Base-by-base conservation (phyloP, 2,797 vertebrate species). In the Leptatherina wallacei region DNA sequence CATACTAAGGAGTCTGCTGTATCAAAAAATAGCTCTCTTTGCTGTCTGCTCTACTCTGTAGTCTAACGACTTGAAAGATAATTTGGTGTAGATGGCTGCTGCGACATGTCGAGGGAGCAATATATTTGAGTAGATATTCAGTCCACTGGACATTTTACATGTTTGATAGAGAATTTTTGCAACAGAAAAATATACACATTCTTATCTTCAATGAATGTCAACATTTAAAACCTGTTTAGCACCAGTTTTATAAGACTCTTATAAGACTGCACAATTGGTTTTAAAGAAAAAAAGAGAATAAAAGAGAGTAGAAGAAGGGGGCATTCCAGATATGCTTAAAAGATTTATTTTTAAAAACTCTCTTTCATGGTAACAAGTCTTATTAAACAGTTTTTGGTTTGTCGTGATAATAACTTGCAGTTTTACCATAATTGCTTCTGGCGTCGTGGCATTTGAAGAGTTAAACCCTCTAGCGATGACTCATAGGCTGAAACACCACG, bases 391-490 rank as follows among this genome's bases (percentile, higher is more conserved):
- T 44, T 22, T 59, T 16, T 42, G 32, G 2, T 27, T 5, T 10
- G 13, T 54, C 47, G 22, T 22, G 1, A 13, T 62, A 67, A 20
- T 22, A 29, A 60, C 13, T 38, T 14, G 1, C 14, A 33, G 14
- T 47, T 61, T 32, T 9, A 18, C 16, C 35, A 27, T 42, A 51
- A 40, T 5, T 18, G 2, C 61, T 40, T 44, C 24, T 20, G n/a
- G 66, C 49, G 0, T 38, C 63, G 1, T 61, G 85, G 92, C 59
- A 73, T 2, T 0, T 52, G 38, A 89, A 76, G 88, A 91, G 93
- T 94, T 94, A 94, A 94, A 87, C 73, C 84, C 86, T 83, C 77
- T 65, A 88, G 85, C 84, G 93, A 94, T 95, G 94, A 95, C 92
- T 95, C 94, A 94, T 89, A 84, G 81, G 73, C 90, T 87, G 22